Evolutionary conservation across 2,797 vertebrate species (phyloP).

Genomic region (Protosalanx chinensis): DNA sequence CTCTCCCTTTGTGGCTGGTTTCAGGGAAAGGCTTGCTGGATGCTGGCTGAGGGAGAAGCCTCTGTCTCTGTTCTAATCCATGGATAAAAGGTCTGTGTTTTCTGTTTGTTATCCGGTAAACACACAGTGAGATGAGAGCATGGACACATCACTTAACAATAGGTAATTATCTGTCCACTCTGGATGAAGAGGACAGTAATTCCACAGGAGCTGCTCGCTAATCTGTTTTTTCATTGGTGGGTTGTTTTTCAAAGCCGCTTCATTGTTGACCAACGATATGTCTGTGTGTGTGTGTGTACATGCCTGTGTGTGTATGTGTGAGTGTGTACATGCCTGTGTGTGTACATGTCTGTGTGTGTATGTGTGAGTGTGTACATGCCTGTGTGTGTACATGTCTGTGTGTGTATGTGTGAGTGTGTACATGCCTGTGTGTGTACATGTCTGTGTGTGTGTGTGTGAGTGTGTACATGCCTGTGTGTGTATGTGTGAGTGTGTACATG

Average conservation of each 20-base stretch:
- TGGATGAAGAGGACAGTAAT: conserved; percentile 49
- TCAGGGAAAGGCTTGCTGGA: conserved; percentile 38
- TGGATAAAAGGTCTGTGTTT: conserved; percentile 29
- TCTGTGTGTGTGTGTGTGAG: background rate
- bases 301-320: background rate
- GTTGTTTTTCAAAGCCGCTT: conserved; percentile 14
- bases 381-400: background rate
- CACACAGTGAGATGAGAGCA: conserved; percentile 41
- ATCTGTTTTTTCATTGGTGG: conserved; percentile 47
- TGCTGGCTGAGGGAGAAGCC: conserved; percentile 31
- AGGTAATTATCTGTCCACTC: conserved; percentile 56
- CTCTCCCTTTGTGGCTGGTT: conserved; percentile 36
- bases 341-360: background rate
- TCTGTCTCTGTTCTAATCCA: conserved; percentile 17
- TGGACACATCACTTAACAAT: conserved; percentile 58
- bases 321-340: background rate
- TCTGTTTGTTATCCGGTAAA: conserved; percentile 45
- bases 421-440: background rate
- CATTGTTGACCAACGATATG: background rate
- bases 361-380: background rate
- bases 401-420: background rate
- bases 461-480: background rate
- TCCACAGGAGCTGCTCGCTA: conserved; percentile 44
- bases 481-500: background rate
- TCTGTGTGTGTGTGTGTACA: background rate